Evolutionary conservation across 2,113 vertebrate genomes (phyloP).

Genomic region (Oreotragus oreotragus): DNA sequence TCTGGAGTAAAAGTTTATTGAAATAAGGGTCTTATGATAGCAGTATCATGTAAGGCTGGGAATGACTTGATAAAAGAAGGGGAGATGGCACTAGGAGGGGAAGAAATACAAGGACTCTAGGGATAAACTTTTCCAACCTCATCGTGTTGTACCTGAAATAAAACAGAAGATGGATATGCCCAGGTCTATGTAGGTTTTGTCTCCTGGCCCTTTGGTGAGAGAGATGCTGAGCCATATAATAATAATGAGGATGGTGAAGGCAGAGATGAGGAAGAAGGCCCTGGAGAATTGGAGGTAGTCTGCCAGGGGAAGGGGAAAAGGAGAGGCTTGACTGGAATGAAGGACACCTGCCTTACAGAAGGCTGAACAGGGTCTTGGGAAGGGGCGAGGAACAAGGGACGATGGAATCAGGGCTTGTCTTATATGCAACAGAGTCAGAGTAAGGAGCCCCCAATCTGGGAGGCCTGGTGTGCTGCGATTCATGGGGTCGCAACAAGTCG

Average conservation of each 20-base stretch:
- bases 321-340: neutral
- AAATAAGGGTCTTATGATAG: neutral
- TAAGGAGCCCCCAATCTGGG: neutral
- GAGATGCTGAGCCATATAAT: neutral
- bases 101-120: neutral
- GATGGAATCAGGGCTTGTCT: neutral
- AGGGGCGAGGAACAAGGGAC: neutral
- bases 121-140: neutral
- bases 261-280: neutral
- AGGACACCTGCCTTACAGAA: neutral
- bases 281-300: slow-evolving; percentile 36
- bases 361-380: neutral
- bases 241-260: neutral
- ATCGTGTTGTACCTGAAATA: neutral
- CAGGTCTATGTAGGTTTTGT: neutral
- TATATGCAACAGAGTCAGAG: neutral
- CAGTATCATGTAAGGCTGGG: neutral
- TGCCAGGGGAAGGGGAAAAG: neutral
- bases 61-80: neutral
- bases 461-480: too few relatives aligned
- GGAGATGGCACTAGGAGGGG: neutral
- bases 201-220: neutral
- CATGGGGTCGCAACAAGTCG: too few relatives aligned
- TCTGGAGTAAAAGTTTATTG: neutral
- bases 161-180: neutral